Percentiles rank a stretch among this genome's conserved stretches.
Evolutionary conservation across 2,797 vertebrate species (phyloP).

Genomic region (Sylvilagus floridanus): DNA sequence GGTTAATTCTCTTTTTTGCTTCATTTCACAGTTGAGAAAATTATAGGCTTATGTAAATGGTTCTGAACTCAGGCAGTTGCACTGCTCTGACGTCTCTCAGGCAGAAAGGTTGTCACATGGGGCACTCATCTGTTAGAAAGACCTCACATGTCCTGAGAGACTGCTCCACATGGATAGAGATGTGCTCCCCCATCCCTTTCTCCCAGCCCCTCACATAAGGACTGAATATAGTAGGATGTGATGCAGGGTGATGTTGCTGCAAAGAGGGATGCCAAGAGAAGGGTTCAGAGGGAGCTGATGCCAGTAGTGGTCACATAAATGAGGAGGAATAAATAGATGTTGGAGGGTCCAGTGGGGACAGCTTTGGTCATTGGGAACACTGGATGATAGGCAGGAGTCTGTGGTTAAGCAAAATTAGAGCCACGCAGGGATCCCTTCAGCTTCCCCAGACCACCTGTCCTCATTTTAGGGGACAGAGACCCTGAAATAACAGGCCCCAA

Average conservation of each 20-base stretch:
- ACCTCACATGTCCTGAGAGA: not conserved
- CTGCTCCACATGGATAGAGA: not conserved
- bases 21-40: not conserved
- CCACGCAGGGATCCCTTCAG: not conserved
- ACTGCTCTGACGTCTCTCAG: not conserved
- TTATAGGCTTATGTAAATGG: not conserved
- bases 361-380: slow-evolving; percentile 71
- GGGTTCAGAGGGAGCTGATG: slow-evolving; percentile 94
- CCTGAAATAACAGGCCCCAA: not conserved
- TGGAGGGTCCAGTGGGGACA: slow-evolving; percentile 85
- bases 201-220: slow-evolving; percentile 90
- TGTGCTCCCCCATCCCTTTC: not conserved
- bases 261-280: slow-evolving; percentile 94
- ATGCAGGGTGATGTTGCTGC: slow-evolving; percentile 92
- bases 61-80: not conserved
- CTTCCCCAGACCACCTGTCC: not conserved
- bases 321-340: slow-evolving; percentile 93
- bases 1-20: not conserved
- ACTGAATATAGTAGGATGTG: slow-evolving; percentile 90
- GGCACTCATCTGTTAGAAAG: not conserved
- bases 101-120: not conserved
- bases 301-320: slow-evolving; percentile 93
- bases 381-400: slow-evolving; percentile 77
- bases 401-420: slow-evolving; percentile 61
- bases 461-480: not conserved